phyloP scores from a whole-genome alignment of 2,888 invertebrate genomes.

The Xestia ashworthii region DNA sequence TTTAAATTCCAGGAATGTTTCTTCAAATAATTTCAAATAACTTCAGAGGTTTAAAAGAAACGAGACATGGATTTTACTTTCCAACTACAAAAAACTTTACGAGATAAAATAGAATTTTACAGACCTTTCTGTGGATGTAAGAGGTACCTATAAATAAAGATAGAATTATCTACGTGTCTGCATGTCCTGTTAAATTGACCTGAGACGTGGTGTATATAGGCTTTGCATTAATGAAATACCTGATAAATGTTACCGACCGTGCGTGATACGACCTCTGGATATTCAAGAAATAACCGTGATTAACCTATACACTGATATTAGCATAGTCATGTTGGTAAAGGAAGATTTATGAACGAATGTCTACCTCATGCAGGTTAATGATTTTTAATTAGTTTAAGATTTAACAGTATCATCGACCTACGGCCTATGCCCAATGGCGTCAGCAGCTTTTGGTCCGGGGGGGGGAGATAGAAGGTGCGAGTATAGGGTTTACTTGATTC shows the following conservation, averaged over 20 bases:
- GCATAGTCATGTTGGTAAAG: background rate
- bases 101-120: background rate
- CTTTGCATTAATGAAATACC: no score
- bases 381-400: background rate
- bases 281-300: background rate
- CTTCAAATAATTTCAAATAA: slow-evolving; percentile 14
- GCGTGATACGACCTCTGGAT: no score
- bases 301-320: background rate
- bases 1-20: slow-evolving; percentile 19
- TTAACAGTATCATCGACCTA: no score
- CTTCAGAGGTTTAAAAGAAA: slow-evolving; percentile 20
- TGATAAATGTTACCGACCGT: no score
- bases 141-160: background rate
- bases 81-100: slow-evolving; percentile 15
- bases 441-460: no score
- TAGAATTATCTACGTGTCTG: background rate
- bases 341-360: background rate
- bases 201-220: background rate
- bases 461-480: no score
- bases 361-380: background rate
- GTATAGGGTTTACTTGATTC: no score
- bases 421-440: no score
- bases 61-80: slow-evolving; percentile 9
- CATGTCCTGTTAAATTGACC: background rate
- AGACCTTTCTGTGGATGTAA: background rate